Evolutionary conservation across 2,113 vertebrate species (phyloP).

Genomic region (Sceloporus tristichus): DNA sequence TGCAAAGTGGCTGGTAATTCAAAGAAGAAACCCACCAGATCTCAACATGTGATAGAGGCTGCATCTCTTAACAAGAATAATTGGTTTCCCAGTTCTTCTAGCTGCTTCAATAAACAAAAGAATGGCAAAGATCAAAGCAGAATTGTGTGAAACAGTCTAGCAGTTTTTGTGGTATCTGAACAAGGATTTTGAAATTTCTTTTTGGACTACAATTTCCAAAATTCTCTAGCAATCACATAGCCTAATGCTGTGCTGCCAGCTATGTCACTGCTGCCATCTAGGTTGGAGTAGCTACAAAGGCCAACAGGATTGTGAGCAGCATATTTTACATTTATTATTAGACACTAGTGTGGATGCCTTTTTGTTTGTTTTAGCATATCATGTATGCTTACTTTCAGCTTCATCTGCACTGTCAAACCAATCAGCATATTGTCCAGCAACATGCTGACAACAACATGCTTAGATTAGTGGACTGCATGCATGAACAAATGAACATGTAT

Average conservation of each 20-base stretch:
- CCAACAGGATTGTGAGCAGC: too few relatives aligned
- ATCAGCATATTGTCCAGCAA: background rate
- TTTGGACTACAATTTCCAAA: too few relatives aligned
- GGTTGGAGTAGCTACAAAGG: too few relatives aligned
- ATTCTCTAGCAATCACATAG: too few relatives aligned
- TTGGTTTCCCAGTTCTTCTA: background rate
- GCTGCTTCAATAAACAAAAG: background rate
- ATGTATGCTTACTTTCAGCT: background rate
- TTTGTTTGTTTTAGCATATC: background rate
- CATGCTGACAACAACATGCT: background rate
- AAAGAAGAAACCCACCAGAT: background rate
- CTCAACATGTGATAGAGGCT: background rate
- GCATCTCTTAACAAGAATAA: background rate
- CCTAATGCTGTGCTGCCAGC: too few relatives aligned
- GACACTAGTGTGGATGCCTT: background rate
- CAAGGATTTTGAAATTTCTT: too few relatives aligned
- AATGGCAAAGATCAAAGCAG: background rate
- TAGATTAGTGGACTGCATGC: background rate
- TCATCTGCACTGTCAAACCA: background rate
- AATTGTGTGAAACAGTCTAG: background rate
- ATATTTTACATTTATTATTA: background rate
- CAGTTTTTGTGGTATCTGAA: background rate
- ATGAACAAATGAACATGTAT: background rate
- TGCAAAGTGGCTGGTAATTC: background rate
- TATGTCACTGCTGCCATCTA: too few relatives aligned